Evolutionary conservation across 2,113 vertebrate species (phyloP).

Genomic region (Ciconia boyciana): DNA sequence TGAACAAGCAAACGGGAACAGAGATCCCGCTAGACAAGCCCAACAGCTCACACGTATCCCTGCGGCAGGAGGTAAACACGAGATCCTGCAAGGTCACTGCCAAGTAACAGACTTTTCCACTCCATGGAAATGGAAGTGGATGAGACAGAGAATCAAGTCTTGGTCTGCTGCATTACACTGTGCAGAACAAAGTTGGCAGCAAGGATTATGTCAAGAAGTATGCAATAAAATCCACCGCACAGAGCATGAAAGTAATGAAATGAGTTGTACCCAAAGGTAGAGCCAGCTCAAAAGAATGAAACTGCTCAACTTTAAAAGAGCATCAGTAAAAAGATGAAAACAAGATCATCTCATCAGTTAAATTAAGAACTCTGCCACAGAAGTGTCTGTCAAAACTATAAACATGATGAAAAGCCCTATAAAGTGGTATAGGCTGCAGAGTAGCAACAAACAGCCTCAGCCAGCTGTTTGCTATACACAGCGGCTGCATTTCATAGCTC

Average conservation of each 20-base stretch:
- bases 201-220: neutral
- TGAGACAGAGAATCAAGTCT: neutral
- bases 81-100: neutral
- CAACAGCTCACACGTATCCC: neutral
- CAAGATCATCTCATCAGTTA: neutral
- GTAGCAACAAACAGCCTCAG: neutral
- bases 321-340: neutral
- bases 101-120: neutral
- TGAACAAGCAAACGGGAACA: neutral
- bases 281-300: neutral
- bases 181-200: neutral
- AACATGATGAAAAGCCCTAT: conserved; percentile 11
- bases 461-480: neutral
- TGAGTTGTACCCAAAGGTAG: neutral
- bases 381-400: conserved; percentile 16
- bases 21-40: neutral
- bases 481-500: neutral
- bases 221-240: neutral
- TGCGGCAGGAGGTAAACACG: neutral
- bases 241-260: neutral
- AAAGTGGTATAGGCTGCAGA: neutral
- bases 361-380: conserved; percentile 12
- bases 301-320: neutral
- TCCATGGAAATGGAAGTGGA: neutral
- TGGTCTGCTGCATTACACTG: neutral